phyloP scores from a whole-genome alignment of 2,113 vertebrate genomes.

The Jaculus jaculus region DNA sequence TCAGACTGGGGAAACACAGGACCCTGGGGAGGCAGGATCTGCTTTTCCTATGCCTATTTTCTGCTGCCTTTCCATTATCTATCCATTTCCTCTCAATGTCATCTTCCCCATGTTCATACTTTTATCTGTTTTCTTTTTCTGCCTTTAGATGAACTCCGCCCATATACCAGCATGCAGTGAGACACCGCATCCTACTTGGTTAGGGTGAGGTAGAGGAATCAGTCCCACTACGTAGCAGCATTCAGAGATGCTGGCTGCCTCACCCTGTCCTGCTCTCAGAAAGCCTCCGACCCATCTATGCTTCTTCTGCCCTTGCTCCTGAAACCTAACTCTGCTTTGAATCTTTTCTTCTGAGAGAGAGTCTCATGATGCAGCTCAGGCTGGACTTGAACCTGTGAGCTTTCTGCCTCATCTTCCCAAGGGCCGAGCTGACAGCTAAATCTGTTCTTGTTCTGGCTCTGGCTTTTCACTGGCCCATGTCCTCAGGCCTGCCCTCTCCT shows the following conservation, averaged over 20 bases:
- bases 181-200: not conserved
- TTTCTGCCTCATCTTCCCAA: not conserved
- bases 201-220: too few species aligned
- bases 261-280: accelerated
- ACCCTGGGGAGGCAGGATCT: not conserved
- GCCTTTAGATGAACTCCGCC: not conserved
- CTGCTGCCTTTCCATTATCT: not conserved
- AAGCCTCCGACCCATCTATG: accelerated
- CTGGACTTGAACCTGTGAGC: not conserved
- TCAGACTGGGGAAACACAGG: not conserved
- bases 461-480: not conserved
- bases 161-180: not conserved
- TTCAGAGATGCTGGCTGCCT: not conserved
- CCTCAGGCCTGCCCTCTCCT: not conserved
- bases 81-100: not conserved
- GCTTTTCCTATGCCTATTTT: not conserved
- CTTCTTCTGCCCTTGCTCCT: not conserved
- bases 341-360: not conserved
- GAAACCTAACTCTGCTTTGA: not conserved
- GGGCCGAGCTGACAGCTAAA: not conserved
- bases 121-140: not conserved
- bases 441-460: not conserved
- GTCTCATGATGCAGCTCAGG: not conserved
- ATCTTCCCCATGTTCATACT: not conserved
- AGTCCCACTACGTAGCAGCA: too few species aligned